Conservation (phyloP, 1,140 invertebrate species). For the Oedothorax gibbosus region DNA sequence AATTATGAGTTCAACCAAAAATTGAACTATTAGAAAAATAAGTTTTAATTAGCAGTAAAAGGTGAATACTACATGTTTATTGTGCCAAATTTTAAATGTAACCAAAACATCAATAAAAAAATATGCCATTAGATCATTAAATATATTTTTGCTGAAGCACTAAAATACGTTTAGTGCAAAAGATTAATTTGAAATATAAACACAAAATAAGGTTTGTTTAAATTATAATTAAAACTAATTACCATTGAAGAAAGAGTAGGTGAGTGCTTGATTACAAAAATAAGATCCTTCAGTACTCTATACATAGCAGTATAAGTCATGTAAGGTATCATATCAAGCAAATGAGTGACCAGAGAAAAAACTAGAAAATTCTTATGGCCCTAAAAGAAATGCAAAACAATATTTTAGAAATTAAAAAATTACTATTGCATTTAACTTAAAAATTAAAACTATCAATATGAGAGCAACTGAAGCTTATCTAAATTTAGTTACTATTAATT, state of each 20-base stretch:
- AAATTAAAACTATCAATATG: too few relatives aligned
- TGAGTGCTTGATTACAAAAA: conserved; percentile 29
- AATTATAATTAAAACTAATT: conserved; percentile 28
- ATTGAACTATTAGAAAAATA: too few relatives aligned
- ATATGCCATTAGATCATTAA: neutral
- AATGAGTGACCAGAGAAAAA: neutral
- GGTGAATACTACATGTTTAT: neutral
- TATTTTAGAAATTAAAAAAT: too few relatives aligned
- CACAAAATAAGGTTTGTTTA: neutral
- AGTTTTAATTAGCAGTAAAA: too few relatives aligned
- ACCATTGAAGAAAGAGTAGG: conserved; percentile 37
- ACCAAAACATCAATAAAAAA: neutral
- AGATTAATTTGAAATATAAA: neutral
- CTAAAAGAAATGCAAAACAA: neutral
- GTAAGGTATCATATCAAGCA: conserved; percentile 27
- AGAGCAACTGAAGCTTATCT: too few relatives aligned
- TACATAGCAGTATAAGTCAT: conserved; percentile 42
- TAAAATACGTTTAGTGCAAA: neutral
- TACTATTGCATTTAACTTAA: too few relatives aligned
- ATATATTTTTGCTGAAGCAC: neutral
- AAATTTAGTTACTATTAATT: too few relatives aligned
- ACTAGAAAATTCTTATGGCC: neutral
- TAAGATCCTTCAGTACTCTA: conserved; percentile 35
- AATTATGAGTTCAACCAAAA: too few relatives aligned
- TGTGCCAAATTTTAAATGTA: neutral